Evolutionary conservation across 1,140 invertebrate genomes (phyloP).

Genomic region (Hylyphantes graminicola): DNA sequence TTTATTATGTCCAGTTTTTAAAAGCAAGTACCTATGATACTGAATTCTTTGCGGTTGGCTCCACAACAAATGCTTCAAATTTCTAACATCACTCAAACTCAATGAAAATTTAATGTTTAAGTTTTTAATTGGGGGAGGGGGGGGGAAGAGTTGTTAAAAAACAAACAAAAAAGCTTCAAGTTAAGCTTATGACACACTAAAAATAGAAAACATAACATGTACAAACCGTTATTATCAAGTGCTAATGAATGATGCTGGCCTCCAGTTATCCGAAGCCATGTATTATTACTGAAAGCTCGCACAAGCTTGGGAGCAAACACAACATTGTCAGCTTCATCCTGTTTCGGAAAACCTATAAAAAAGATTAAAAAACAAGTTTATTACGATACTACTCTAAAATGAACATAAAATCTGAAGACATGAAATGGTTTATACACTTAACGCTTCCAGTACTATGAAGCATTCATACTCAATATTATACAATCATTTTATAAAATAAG

Average conservation of each 20-base stretch:
- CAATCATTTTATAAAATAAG: too few relatives aligned
- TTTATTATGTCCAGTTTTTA: too few relatives aligned
- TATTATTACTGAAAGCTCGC: slow-evolving; percentile 67
- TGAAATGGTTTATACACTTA: too few relatives aligned
- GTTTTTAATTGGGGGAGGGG: neutral
- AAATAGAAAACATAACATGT: neutral
- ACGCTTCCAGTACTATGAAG: too few relatives aligned
- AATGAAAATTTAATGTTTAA: neutral
- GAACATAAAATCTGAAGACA: too few relatives aligned
- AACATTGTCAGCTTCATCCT: slow-evolving; percentile 68
- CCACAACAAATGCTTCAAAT: neutral
- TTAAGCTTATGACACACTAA: neutral
- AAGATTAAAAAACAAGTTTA: neutral
- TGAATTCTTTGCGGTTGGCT: too few relatives aligned
- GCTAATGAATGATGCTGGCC: slow-evolving; percentile 62
- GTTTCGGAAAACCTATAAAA: slow-evolving; percentile 70
- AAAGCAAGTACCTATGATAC: too few relatives aligned
- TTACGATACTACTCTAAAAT: too few relatives aligned
- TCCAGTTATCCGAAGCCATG: slow-evolving; percentile 64
- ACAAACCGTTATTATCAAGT: slow-evolving; percentile 63
- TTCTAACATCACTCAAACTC: neutral
- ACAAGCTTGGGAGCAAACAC: slow-evolving; percentile 66
- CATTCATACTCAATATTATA: too few relatives aligned
- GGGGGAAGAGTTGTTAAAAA: neutral
- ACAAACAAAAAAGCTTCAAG: neutral